phyloP scores from a whole-genome alignment of 1,140 invertebrate species.

The Brachionus sp. region DNA sequence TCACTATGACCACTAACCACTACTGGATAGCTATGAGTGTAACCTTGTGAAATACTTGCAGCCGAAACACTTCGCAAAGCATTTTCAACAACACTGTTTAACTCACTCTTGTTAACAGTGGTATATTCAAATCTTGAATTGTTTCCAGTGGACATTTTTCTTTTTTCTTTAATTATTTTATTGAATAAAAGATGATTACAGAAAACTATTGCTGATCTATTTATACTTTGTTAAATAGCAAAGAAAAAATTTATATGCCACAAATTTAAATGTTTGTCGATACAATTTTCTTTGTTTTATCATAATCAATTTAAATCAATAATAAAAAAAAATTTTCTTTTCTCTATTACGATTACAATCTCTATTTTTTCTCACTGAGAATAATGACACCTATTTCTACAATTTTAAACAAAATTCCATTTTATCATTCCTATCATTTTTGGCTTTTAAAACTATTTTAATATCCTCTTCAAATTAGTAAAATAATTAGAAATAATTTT shows the following conservation, averaged over 20 bases:
- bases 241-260: background rate
- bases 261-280: constrained; percentile 4
- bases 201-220: background rate
- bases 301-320: background rate
- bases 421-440: constrained; percentile 8
- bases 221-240: background rate
- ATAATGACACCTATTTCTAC: background rate
- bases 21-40: constrained; percentile 21
- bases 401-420: background rate
- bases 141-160: background rate
- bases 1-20: background rate
- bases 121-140: background rate
- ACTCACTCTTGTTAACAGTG: background rate
- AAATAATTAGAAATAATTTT: no score
- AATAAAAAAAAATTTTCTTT: background rate
- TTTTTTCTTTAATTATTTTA: background rate
- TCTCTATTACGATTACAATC: background rate
- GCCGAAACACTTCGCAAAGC: background rate
- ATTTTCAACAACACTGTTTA: background rate
- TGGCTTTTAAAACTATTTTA: background rate
- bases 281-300: background rate
- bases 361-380: background rate
- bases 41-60: background rate
- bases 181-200: background rate
- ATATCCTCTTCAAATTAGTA: background rate